phyloP scores from a whole-genome alignment of 2,888 invertebrate species.

The Caenorhabditis sp. region DNA sequence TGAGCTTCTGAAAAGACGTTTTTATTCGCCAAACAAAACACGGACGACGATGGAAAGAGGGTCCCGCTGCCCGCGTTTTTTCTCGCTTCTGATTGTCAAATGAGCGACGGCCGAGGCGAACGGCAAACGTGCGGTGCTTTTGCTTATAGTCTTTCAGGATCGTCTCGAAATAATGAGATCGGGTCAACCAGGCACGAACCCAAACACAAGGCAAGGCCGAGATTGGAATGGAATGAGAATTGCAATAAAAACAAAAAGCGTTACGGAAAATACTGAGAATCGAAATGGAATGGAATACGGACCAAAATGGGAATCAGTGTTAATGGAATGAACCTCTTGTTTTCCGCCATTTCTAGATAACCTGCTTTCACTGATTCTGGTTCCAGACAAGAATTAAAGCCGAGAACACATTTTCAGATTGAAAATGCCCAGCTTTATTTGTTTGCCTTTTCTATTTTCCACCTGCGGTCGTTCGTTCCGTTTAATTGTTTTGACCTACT shows the following conservation, averaged over 20 bases:
- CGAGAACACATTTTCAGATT: conserved; percentile 6
- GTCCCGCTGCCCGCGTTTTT: conserved; percentile 14
- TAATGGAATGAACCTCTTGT: conserved; percentile 2
- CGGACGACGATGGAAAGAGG: conserved; percentile 7
- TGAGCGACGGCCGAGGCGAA: conserved; percentile 40
- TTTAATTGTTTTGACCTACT: conserved; percentile 5
- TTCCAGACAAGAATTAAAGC: conserved; percentile 13
- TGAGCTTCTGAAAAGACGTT: conserved; percentile 49
- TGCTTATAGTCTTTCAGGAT: conserved; percentile 24
- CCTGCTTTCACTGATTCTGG: background rate
- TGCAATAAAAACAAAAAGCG: background rate
- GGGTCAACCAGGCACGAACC: background rate
- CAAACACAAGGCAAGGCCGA: no score
- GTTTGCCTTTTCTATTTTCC: background rate
- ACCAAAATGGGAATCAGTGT: background rate
- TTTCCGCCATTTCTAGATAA: background rate
- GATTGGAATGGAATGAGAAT: no score
- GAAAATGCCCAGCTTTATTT: background rate
- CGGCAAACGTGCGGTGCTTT: conserved; percentile 12
- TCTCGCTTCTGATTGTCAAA: conserved; percentile 42
- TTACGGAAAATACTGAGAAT: background rate
- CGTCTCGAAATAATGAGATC: conserved; percentile 21
- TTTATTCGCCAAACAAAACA: conserved; percentile 56
- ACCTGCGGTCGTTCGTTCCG: conserved; percentile 1
- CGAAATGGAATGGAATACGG: background rate